Base-by-base conservation (phyloP, 1,140 invertebrate genomes). In the Liolophura sinensis region DNA sequence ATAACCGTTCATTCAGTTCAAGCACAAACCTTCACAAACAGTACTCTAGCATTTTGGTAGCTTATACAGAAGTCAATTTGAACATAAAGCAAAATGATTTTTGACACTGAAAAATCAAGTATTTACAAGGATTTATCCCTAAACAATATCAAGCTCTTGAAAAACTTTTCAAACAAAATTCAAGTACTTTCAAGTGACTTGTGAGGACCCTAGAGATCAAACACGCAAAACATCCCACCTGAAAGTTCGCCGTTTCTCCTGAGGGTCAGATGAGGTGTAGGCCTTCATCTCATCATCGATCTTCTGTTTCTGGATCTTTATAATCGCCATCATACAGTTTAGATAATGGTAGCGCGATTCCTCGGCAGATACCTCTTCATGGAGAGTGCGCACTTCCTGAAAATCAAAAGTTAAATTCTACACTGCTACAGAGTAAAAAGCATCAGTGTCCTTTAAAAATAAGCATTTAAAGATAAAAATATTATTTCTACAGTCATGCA, bases 231-330 rank as follows among this genome's bases (percentile, higher is more conserved):
- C 3, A 40, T 40, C 31, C 59, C 65, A 83, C 82, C 85, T 82
- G 60, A 82, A 80, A 6, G 86, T 86, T 73, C 86, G 87, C 64
- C 85, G 87, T 70, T 84, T 86, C 47, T 86, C 86, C 49, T 80
- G 74, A 15, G 81, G 70, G 74, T 86, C 84, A 60, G 75, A 81
- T 22, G 84, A 85, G 40, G 86, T 81, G 73, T 89, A 88, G 6
- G 82, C 73, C 73, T 88, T 88, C 73, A 88, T 85, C 77, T 89
- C 88, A 16, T 87, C 84, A 56, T 81, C 75, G 9, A 87, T 82
- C 61, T 84, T 77, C 62, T 86, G 74, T 60, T 87, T 75, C 66
- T 87, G 84, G 11, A 82, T 77, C 60, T 85, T 77, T n/a, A 85
- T 62, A 25, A 88, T 82, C 31, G 81, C 76, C 25, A 81, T 81